Evolutionary conservation across 92 coral and sea anemone genomes (phyloP).

Genomic region (Metridium senile): DNA sequence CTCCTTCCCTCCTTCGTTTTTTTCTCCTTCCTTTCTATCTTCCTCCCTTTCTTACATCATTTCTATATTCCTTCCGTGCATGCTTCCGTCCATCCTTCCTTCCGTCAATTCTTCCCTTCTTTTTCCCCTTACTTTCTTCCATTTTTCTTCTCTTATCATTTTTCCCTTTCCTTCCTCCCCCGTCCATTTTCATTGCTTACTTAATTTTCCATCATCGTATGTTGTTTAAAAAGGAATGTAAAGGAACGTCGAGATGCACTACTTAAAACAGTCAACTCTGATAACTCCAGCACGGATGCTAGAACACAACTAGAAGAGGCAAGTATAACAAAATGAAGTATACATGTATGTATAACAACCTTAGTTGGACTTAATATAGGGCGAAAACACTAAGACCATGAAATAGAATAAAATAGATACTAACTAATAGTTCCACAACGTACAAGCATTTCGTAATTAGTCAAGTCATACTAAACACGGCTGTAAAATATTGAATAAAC

Average conservation of each 20-base stretch:
- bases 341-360: neutral
- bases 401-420: no score
- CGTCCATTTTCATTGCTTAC: neutral
- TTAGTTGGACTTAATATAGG: neutral
- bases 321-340: conserved; percentile 1
- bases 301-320: conserved; percentile 2
- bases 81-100: neutral
- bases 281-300: neutral
- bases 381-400: no score
- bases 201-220: neutral
- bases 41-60: neutral
- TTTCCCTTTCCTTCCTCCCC: neutral
- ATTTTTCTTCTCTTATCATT: no score
- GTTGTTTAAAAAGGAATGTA: conserved; percentile 4
- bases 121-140: no score
- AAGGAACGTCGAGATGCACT: conserved; percentile 12
- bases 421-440: no score
- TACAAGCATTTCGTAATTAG: neutral
- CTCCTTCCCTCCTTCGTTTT: neutral
- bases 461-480: neutral
- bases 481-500: no score
- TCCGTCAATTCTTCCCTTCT: no score
- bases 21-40: neutral
- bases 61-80: no score
- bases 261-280: neutral